Conservation (phyloP, 92 coral and sea anemone species). For the Virgularia gustaviana region DNA sequence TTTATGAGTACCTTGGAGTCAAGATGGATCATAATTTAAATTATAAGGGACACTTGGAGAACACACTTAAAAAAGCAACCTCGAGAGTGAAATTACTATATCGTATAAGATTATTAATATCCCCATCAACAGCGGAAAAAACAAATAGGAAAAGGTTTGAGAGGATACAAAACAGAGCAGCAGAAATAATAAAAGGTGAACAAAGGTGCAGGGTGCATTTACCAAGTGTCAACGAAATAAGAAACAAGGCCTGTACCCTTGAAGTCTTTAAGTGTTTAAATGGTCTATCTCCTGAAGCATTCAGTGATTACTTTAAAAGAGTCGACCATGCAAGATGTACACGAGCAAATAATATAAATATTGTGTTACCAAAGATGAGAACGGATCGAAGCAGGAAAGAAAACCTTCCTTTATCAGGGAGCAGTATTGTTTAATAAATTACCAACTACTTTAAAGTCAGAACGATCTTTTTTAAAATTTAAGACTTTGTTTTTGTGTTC, state of each 20-base stretch:
- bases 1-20: neutral
- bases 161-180: neutral
- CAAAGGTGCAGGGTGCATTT: neutral
- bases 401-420: neutral
- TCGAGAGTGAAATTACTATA: neutral
- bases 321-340: neutral
- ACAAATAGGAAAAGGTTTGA: too few relatives aligned
- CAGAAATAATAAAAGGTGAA: neutral
- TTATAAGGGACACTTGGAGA: neutral
- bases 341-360: neutral
- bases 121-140: neutral
- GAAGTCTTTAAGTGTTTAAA: constrained; percentile 15
- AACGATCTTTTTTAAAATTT: neutral
- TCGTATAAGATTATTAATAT: too few relatives aligned
- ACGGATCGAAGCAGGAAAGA: neutral
- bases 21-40: neutral
- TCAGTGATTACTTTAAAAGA: neutral
- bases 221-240: neutral
- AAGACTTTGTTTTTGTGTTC: too few relatives aligned
- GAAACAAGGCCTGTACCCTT: neutral
- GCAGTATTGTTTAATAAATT: constrained; percentile 3
- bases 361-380: constrained; percentile 2
- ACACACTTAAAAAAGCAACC: neutral
- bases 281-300: neutral
- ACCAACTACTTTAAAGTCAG: neutral